Evolutionary conservation across 2,888 invertebrate species (phyloP).

Genomic region (Flexamia atlantica): DNA sequence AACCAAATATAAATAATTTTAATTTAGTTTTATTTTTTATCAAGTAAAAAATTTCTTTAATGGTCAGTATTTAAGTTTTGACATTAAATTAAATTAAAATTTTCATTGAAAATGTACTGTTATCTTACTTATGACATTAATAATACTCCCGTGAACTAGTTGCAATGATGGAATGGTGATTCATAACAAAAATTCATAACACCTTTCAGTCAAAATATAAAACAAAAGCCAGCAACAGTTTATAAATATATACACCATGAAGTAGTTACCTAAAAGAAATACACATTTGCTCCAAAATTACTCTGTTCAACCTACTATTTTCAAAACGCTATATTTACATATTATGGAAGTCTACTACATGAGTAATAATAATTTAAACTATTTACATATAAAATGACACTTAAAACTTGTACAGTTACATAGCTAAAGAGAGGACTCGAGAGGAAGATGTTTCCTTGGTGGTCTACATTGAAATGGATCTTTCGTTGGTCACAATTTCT

Average conservation of each 20-base stretch:
- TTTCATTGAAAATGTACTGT: no score
- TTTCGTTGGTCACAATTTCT: background rate
- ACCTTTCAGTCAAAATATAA: constrained; percentile 21
- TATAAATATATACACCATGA: constrained; percentile 8
- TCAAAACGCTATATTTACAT: constrained; percentile 41
- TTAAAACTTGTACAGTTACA: constrained; percentile 35
- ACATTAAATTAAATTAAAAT: no score
- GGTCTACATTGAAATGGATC: background rate
- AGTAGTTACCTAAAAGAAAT: constrained; percentile 29
- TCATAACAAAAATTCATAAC: background rate
- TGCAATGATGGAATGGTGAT: constrained; percentile 2
- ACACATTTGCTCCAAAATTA: constrained; percentile 24
- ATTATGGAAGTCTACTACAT: constrained; percentile 37
- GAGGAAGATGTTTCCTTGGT: background rate
- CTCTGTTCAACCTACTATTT: background rate
- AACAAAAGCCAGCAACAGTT: background rate
- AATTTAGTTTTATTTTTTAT: no score
- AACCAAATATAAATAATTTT: no score
- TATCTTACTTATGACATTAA: background rate
- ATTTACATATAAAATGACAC: constrained; percentile 49
- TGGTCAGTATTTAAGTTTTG: no score
- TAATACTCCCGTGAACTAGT: background rate
- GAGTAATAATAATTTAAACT: constrained; percentile 53
- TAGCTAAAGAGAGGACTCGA: constrained; percentile 2
- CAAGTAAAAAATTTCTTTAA: no score